Evolutionary conservation across 2,113 vertebrate genomes (phyloP).

Genomic region (Mesoclemmys tuberculata): DNA sequence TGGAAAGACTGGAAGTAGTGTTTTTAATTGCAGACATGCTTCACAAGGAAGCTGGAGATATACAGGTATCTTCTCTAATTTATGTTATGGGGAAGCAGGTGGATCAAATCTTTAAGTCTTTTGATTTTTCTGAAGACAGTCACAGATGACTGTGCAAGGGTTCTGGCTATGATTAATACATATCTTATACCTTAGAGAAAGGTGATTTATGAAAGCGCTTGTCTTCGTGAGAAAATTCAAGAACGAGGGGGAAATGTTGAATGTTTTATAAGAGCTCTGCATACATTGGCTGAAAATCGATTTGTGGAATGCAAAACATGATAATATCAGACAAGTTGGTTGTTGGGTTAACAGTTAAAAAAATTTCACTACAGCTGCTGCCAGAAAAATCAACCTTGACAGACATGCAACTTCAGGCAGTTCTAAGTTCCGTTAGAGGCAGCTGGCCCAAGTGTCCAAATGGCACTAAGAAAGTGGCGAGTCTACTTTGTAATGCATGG

Average conservation of each 20-base stretch:
- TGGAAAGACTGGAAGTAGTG: neutral
- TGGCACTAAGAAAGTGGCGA: neutral
- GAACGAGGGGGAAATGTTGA: neutral
- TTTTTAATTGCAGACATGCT: neutral
- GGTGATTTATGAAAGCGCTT: neutral
- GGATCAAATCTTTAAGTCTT: neutral
- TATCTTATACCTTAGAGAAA: neutral
- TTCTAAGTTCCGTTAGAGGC: neutral
- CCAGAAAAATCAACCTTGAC: neutral
- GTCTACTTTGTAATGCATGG: neutral
- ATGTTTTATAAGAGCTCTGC: neutral
- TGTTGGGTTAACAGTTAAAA: neutral
- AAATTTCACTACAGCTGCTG: neutral
- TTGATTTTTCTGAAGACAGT: neutral
- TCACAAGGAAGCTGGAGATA: neutral
- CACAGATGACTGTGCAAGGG: neutral
- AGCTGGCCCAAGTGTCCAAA: neutral
- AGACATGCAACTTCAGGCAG: neutral
- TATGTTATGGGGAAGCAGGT: neutral
- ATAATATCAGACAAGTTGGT: neutral
- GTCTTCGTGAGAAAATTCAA: neutral
- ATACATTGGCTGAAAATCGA: neutral
- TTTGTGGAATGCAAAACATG: neutral
- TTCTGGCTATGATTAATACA: neutral
- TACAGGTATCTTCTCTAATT: neutral